Conservation (phyloP, 2,888 invertebrate genomes). For the Notodonta ziczac region DNA sequence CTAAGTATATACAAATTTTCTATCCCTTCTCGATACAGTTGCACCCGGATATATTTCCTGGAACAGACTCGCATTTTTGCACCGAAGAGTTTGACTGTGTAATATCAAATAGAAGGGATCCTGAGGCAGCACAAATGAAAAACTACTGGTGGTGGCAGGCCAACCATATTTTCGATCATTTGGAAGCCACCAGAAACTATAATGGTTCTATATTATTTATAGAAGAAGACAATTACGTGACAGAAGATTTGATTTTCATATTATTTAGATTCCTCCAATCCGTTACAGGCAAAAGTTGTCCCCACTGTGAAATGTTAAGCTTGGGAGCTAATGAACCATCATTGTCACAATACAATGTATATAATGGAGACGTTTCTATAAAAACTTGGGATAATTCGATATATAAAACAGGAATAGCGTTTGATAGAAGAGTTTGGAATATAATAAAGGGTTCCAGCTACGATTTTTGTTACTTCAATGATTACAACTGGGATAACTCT, state of each 20-base stretch:
- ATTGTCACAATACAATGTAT: slow-evolving; percentile 22
- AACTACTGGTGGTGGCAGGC: slow-evolving; percentile 63
- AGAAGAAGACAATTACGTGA: slow-evolving; percentile 47
- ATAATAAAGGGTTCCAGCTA: slow-evolving; percentile 39
- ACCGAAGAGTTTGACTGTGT: slow-evolving; percentile 42
- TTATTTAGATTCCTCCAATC: slow-evolving; percentile 34
- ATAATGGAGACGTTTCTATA: slow-evolving; percentile 25
- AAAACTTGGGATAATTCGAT: slow-evolving; percentile 41
- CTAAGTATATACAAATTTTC: slow-evolving; percentile 40
- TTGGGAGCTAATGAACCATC: slow-evolving; percentile 44
- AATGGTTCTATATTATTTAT: slow-evolving; percentile 42
- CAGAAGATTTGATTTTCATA: slow-evolving; percentile 50
- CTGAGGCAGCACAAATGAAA: slow-evolving; percentile 46
- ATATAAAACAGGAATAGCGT: slow-evolving; percentile 45
- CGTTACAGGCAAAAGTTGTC: slow-evolving; percentile 30
- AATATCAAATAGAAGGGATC: slow-evolving; percentile 32
- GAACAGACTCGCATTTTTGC: slow-evolving; percentile 46
- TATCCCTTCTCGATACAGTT: slow-evolving; percentile 53
- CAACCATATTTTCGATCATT: slow-evolving; percentile 51
- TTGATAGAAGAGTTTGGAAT: slow-evolving; percentile 51
- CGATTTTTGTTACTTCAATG: slow-evolving; percentile 51
- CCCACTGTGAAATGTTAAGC: slow-evolving; percentile 49
- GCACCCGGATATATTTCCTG: slow-evolving; percentile 54
- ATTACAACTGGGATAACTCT: slow-evolving; percentile 54
- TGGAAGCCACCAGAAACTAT: slow-evolving; percentile 30